A percentile compares a stretch with the other conserved stretches of the same genome.
Conservation (phyloP, 2,888 invertebrate genomes). For the Drosophila vallismaia region DNA sequence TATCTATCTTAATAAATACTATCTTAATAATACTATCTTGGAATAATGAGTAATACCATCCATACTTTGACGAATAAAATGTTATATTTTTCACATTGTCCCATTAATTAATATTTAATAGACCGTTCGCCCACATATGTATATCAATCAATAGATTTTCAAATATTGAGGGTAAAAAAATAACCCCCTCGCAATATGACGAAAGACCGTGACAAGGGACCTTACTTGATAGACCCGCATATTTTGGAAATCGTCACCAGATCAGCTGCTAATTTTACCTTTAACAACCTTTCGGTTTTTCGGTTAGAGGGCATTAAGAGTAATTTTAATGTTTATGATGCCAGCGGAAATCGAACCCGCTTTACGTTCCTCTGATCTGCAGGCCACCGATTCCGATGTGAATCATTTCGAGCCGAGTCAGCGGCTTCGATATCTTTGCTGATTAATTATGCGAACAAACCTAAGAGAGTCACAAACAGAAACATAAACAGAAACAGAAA, state of each 20-base stretch:
- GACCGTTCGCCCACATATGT: constrained; percentile 51
- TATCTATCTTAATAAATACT: too few species aligned
- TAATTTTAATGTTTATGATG: constrained; percentile 53
- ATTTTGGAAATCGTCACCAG: constrained; percentile 39
- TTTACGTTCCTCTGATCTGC: constrained; percentile 14
- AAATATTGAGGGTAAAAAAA: constrained; percentile 17
- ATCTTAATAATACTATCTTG: too few species aligned
- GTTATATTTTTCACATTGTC: too few species aligned
- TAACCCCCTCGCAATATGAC: constrained; percentile 41
- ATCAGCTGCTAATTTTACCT: constrained; percentile 52
- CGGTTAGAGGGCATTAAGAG: constrained; percentile 26
- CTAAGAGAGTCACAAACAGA: constrained; percentile 7
- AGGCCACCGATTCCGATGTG: constrained; percentile 1
- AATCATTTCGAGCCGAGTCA: constrained; percentile 35
- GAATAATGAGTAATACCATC: too few species aligned
- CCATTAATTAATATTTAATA: constrained; percentile 17
- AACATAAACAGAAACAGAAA: neutral
- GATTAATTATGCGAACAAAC: constrained; percentile 40
- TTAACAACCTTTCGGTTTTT: constrained; percentile 5
- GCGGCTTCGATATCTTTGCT: neutral
- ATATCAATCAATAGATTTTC: constrained; percentile 43
- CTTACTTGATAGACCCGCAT: constrained; percentile 51
- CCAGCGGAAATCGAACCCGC: constrained; percentile 52
- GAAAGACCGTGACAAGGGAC: constrained; percentile 30
- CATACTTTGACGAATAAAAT: too few species aligned